Evolutionary conservation across 2,797 vertebrate genomes (phyloP).

Genomic region (Epinephelus coioides): DNA sequence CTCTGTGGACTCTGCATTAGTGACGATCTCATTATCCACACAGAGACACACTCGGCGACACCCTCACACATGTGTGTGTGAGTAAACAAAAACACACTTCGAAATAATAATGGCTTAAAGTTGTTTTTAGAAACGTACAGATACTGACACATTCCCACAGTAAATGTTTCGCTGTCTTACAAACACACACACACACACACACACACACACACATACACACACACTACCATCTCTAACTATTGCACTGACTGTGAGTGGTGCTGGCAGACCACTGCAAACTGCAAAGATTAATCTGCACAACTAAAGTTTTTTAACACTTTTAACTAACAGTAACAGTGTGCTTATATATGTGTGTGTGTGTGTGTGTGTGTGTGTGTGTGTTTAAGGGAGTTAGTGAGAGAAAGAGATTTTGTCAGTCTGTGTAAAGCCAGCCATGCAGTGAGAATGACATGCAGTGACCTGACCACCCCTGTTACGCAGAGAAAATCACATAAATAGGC

Average conservation of each 20-base stretch:
- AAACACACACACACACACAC: background rate
- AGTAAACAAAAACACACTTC: conserved; percentile 11
- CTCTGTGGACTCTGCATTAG: conserved; percentile 41
- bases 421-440: background rate
- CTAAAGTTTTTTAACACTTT: conserved; percentile 15
- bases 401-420: background rate
- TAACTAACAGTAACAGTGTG: background rate
- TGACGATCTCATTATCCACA: conserved; percentile 46
- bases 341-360: background rate
- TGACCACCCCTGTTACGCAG: conserved; percentile 14
- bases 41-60: conserved; percentile 36
- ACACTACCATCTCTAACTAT: background rate
- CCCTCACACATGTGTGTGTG: background rate
- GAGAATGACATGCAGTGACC: conserved; percentile 13
- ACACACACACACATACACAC: background rate
- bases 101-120: conserved; percentile 29
- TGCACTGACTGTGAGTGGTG: conserved; percentile 4
- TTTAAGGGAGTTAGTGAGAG: background rate
- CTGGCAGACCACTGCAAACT: conserved; percentile 1
- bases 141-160: conserved; percentile 6
- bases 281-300: conserved; percentile 17
- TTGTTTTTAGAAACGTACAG: conserved; percentile 23
- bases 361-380: background rate
- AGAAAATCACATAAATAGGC: background rate
- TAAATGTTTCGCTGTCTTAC: background rate